These are phyloP conservation scores for Tridacna crocea DNA, from an alignment of 2,888 invertebrate genomes.

Conservation along the genomic window DNA sequence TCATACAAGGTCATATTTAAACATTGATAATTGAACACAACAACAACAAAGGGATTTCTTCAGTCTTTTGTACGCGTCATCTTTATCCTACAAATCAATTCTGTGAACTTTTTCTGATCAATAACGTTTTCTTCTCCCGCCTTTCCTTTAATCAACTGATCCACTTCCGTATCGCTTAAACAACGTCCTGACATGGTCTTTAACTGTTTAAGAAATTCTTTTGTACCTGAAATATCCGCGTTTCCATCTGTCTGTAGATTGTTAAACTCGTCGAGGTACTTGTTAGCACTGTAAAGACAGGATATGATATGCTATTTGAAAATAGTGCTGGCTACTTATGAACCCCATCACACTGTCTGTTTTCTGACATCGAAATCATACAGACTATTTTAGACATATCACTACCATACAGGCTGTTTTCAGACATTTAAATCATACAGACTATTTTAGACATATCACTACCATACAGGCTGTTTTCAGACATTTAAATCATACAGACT, in stretches of 20 bases:
- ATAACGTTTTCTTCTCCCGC: conserved; percentile 74
- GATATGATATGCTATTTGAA: neutral
- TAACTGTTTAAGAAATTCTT: conserved; percentile 67
- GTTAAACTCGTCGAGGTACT: conserved; percentile 77
- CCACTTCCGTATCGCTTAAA: conserved; percentile 67
- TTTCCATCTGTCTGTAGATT: conserved; percentile 65
- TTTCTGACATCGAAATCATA: neutral
- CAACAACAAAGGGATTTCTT: no score
- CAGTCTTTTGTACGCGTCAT: conserved; percentile 52
- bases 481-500: neutral
- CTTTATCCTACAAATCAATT: conserved; percentile 76
- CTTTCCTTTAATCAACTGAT: conserved; percentile 67
- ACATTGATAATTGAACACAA: no score
- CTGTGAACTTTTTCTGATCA: conserved; percentile 78
- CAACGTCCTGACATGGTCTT: conserved; percentile 64
- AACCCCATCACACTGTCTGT: neutral
- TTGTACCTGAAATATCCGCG: conserved; percentile 66
- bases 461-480: neutral
- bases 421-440: neutral
- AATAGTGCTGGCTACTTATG: neutral
- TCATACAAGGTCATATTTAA: no score
- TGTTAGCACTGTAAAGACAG: conserved; percentile 73
- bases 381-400: neutral
- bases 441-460: neutral
- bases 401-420: neutral